A percentile compares a stretch with the other conserved stretches of the same genome.
These are phyloP conservation scores for Odontomachus brunneus DNA, from an alignment of 1,140 invertebrate species.

Conservation along the genomic window DNA sequence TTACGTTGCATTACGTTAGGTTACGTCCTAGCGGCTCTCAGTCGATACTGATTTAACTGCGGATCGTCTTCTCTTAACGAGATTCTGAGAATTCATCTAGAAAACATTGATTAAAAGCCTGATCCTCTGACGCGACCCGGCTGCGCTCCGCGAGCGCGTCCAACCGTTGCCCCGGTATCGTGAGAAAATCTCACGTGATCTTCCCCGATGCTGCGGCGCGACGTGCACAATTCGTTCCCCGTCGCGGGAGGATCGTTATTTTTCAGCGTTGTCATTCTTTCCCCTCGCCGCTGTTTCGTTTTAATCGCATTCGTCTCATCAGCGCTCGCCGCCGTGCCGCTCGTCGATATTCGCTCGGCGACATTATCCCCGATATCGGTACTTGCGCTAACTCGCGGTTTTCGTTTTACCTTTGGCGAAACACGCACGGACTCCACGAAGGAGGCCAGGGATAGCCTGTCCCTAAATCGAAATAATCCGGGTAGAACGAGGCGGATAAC, in stretches of 20 bases:
- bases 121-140: constrained; percentile 24
- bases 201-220: not conserved
- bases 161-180: constrained; percentile 56
- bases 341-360: not conserved
- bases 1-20: too few relatives aligned
- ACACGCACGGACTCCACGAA: constrained; percentile 17
- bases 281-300: not conserved
- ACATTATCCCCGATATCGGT: constrained; percentile 1
- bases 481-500: constrained; percentile 46
- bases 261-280: not conserved
- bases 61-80: constrained; percentile 73
- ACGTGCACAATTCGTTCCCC: not conserved
- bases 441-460: not conserved
- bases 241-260: not conserved
- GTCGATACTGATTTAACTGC: constrained; percentile 70
- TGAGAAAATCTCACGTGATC: constrained; percentile 23
- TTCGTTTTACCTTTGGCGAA: constrained; percentile 37
- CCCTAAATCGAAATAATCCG: constrained; percentile 49
- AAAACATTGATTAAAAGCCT: constrained; percentile 70
- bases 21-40: not conserved
- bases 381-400: not conserved
- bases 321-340: not conserved
- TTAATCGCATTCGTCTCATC: not conserved
- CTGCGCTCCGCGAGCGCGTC: constrained; percentile 19
- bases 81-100: constrained; percentile 72